Conservation (phyloP, 2,888 invertebrate genomes). For the Lymantria dispar region DNA sequence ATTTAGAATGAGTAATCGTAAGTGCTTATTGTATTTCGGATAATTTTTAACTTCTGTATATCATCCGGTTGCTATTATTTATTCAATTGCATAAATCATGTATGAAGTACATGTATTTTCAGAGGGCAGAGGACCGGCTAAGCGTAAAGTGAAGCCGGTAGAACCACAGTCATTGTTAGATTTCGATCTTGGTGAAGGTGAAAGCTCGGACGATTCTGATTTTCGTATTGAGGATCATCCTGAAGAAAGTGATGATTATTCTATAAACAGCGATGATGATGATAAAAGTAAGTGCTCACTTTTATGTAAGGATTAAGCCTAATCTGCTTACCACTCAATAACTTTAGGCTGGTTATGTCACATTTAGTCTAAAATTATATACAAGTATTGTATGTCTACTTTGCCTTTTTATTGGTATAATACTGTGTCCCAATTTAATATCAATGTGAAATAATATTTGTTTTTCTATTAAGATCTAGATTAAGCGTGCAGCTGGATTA, state of each 20-base stretch:
- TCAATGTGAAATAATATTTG: no score
- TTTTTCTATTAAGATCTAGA: no score
- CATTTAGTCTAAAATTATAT: no score
- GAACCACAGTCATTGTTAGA: slow-evolving; percentile 89
- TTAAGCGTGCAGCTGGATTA: no score
- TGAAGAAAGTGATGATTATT: slow-evolving; percentile 89
- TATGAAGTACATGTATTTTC: slow-evolving; percentile 23
- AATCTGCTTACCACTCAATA: no score
- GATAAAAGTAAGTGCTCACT: slow-evolving; percentile 73
- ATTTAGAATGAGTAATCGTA: slow-evolving; percentile 42
- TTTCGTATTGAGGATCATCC: slow-evolving; percentile 95
- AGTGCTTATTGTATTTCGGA: slow-evolving; percentile 18
- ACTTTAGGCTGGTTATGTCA: no score
- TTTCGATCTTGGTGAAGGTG: slow-evolving; percentile 93
- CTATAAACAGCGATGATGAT: slow-evolving; percentile 86
- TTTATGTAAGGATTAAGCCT: no score
- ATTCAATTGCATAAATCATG: not conserved
- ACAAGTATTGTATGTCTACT: no score
- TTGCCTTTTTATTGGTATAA: no score
- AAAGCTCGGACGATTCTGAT: slow-evolving; percentile 97
- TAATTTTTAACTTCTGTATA: not conserved
- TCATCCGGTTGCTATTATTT: not conserved
- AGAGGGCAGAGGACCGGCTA: slow-evolving; percentile 87
- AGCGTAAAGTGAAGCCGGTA: slow-evolving; percentile 90
- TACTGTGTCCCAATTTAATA: no score